These are phyloP conservation scores for Aphelinus certus DNA, from an alignment of 1,140 invertebrate species.

Conservation along the genomic window DNA sequence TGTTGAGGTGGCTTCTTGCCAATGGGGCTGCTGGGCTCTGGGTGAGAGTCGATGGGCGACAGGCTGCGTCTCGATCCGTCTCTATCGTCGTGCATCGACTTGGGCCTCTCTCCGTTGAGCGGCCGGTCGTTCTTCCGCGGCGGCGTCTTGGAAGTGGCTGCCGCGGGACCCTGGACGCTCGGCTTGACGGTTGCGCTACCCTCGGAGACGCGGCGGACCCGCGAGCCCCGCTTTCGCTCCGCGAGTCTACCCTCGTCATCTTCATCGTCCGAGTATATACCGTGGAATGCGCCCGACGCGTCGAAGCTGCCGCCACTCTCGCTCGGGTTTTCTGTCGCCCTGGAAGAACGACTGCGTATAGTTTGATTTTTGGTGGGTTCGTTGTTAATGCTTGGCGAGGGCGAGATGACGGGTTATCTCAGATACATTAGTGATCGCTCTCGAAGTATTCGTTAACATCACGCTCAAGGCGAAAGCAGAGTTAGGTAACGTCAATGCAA, in stretches of 20 bases:
- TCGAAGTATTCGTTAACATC: slow-evolving; percentile 35
- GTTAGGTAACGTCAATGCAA: slow-evolving; percentile 11
- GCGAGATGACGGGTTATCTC: slow-evolving; percentile 1
- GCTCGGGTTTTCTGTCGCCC: slow-evolving; percentile 77
- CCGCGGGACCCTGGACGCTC: not conserved
- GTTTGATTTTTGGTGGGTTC: not conserved
- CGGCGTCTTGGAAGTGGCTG: slow-evolving; percentile 32
- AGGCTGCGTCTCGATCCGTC: slow-evolving; percentile 31
- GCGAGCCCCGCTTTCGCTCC: slow-evolving; percentile 38
- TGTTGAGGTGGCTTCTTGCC: slow-evolving; percentile 34
- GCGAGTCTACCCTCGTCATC: slow-evolving; percentile 57
- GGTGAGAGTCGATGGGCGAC: slow-evolving; percentile 23
- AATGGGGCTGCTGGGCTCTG: slow-evolving; percentile 24
- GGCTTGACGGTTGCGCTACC: slow-evolving; percentile 42
- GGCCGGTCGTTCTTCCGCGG: slow-evolving; percentile 20
- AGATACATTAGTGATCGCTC: slow-evolving; percentile 40
- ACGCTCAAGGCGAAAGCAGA: slow-evolving; percentile 40
- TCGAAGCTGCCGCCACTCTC: slow-evolving; percentile 88
- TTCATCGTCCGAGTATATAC: slow-evolving; percentile 70
- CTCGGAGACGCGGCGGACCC: slow-evolving; percentile 58
- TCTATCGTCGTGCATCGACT: slow-evolving; percentile 14
- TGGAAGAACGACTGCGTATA: slow-evolving; percentile 37
- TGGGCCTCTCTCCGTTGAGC: slow-evolving; percentile 34
- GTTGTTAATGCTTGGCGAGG: too few relatives aligned
- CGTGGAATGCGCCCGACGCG: slow-evolving; percentile 83